Evolutionary conservation across 2,888 invertebrate species (phyloP), one percentile per base, ranked within the genome.

Genomic region (Tinea pellionella): DNA sequence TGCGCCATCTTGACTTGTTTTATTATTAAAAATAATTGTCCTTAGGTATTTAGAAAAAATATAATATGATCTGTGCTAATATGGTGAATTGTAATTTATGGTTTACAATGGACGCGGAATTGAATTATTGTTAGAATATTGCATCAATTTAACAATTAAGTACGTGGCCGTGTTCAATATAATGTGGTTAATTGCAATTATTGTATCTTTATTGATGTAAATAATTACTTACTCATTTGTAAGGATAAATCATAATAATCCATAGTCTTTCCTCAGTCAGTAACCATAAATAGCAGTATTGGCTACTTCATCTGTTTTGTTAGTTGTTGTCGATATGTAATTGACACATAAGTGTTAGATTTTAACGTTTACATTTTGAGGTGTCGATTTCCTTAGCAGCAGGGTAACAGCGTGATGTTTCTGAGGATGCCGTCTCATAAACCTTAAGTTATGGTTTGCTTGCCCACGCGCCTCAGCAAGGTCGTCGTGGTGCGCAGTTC

Each of bases 401-500:
- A 29, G 32, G 32, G 32, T 29, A 53, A 24, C 2, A 53, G 47
- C 9, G 9, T n/a, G 24, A 32, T 13, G 15, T 57, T 19, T 32
- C 32, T 15, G 32, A 57, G 57, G 57, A 57, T 32, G 15, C 9
- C 57, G 13, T 30, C 57, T 13, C 32, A 19, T 32, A 32, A 32
- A n/a, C n/a, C 12, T 16, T 19, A 32, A 19, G 57, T 57, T 57
- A 57, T 57, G 57, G 57, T 57, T 57, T 32, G 13, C 32, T 81
- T 75, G 66, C 87, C 87, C 84, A 87, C 87, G 82, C 85, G 73
- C 71, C 62, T 42, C 84, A 72, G 71, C 63, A 42, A 63, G 63
- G 64, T 84, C 84, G 86, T 84, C 84, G 62, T 71, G 73, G 77
- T 86, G 82, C 87, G 87, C 80, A 87, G 80, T 85, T 80, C 80